Percentiles rank a stretch among this genome's conserved stretches.
Conservation (phyloP, 2,888 invertebrate species). For the Diadromus collaris region DNA sequence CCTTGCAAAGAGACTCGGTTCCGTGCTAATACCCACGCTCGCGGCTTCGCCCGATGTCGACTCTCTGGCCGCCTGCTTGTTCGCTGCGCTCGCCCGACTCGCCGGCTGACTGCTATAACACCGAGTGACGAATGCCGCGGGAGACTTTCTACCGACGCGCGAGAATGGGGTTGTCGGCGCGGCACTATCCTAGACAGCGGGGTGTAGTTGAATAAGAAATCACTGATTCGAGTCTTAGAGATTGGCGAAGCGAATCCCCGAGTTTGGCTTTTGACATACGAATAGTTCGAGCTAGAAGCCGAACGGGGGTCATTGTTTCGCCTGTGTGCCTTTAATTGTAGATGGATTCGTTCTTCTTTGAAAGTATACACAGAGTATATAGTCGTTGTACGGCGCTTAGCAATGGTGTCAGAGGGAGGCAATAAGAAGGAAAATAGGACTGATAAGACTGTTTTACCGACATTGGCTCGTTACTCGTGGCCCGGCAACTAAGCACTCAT, state of each 20-base stretch:
- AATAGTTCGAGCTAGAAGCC: slow-evolving; percentile 7
- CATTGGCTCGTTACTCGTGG: slow-evolving; percentile 71
- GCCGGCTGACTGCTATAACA: slow-evolving; percentile 46
- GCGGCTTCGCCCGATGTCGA: slow-evolving; percentile 70
- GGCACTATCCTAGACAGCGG: slow-evolving; percentile 53
- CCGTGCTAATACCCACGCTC: slow-evolving; percentile 81
- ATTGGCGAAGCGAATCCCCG: not conserved
- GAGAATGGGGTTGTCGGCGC: slow-evolving; percentile 76
- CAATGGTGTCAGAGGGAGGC: not conserved
- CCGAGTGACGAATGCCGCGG: slow-evolving; percentile 71
- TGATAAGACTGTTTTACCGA: slow-evolving; percentile 72
- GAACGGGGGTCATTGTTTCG: slow-evolving; percentile 31
- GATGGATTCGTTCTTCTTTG: slow-evolving; percentile 32
- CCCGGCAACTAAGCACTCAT: slow-evolving; percentile 74
- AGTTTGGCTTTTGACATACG: slow-evolving; percentile 13
- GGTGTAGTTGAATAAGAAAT: slow-evolving; percentile 11
- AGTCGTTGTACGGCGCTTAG: not conserved
- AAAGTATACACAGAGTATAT: slow-evolving; percentile 12
- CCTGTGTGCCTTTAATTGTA: slow-evolving; percentile 28
- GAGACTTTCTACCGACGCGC: slow-evolving; percentile 77
- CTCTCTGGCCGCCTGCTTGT: slow-evolving; percentile 41
- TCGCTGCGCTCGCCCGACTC: slow-evolving; percentile 46
- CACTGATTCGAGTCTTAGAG: not conserved
- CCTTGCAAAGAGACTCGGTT: slow-evolving; percentile 76
- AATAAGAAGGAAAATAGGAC: slow-evolving; percentile 21